Percentiles rank a stretch among this genome's conserved stretches.
phyloP scores from a whole-genome alignment of 2,113 vertebrate genomes.

The Phasianus colchicus region DNA sequence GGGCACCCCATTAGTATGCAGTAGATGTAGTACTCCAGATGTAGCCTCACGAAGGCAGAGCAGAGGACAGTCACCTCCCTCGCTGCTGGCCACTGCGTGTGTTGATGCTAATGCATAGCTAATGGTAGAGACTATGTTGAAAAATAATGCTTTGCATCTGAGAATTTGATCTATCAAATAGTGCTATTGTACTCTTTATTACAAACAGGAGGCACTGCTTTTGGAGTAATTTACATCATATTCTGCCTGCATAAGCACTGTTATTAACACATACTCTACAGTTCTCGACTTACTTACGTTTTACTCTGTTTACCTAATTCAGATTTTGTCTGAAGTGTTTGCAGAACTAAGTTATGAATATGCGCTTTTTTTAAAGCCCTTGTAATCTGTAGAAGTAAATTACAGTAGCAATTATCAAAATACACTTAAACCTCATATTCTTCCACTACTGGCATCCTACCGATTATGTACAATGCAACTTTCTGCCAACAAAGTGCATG shows the following conservation, averaged over 20 bases:
- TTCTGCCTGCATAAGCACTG: not conserved
- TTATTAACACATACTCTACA: not conserved
- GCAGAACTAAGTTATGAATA: not conserved
- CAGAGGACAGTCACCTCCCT: no score
- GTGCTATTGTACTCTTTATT: not conserved
- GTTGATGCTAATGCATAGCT: no score
- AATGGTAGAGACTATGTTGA: no score
- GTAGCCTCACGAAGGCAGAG: no score
- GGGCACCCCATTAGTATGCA: no score
- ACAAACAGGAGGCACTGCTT: not conserved
- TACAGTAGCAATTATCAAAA: not conserved
- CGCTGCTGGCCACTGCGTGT: no score
- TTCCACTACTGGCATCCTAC: not conserved
- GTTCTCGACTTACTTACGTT: not conserved
- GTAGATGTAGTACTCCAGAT: no score
- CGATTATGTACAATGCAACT: accelerated
- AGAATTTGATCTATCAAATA: not conserved
- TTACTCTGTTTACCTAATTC: not conserved
- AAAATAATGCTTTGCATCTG: not conserved
- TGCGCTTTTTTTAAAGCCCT: not conserved
- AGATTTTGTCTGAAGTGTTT: not conserved
- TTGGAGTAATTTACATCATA: not conserved
- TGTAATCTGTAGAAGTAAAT: not conserved
- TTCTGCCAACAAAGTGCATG: not conserved
- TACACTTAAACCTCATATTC: not conserved